phyloP scores from a whole-genome alignment of 2,888 invertebrate genomes.

The Apotomis turbidana region DNA sequence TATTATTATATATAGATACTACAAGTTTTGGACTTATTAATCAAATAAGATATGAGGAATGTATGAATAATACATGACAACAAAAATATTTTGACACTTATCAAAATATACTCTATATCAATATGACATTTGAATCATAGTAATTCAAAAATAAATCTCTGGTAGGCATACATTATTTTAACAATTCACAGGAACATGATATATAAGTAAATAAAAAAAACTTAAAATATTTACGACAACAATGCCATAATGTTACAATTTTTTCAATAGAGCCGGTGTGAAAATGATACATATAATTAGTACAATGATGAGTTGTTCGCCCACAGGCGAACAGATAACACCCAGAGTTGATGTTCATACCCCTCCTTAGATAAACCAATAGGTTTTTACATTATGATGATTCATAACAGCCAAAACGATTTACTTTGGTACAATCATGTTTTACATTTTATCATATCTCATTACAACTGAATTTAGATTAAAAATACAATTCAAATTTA shows the following conservation, averaged over 20 bases:
- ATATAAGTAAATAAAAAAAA: slow-evolving; percentile 44
- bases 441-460: slow-evolving; percentile 44
- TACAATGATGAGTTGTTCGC: slow-evolving; percentile 8
- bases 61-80: slow-evolving; percentile 37
- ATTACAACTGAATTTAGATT: slow-evolving; percentile 33
- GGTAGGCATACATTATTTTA: slow-evolving; percentile 44
- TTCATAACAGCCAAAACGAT: slow-evolving; percentile 61
- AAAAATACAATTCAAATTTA: slow-evolving; percentile 21
- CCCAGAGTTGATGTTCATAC: slow-evolving; percentile 33
- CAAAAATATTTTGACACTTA: slow-evolving; percentile 19
- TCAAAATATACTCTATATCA: slow-evolving; percentile 11
- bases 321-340: slow-evolving; percentile 40
- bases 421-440: slow-evolving; percentile 63
- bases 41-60: slow-evolving; percentile 33
- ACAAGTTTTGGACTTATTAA: slow-evolving; percentile 24
- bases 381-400: slow-evolving; percentile 56
- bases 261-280: neutral
- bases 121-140: slow-evolving; percentile 21
- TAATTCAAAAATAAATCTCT: slow-evolving; percentile 41
- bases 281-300: slow-evolving; percentile 19
- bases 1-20: slow-evolving; percentile 19
- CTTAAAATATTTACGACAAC: slow-evolving; percentile 31
- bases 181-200: slow-evolving; percentile 56
- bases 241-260: slow-evolving; percentile 26
- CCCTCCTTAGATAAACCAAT: slow-evolving; percentile 46